These are phyloP conservation scores for Hydractinia echinata DNA, from an alignment of 30 jellyfish, hydroid and myxozoan species.

Conservation along the genomic window DNA sequence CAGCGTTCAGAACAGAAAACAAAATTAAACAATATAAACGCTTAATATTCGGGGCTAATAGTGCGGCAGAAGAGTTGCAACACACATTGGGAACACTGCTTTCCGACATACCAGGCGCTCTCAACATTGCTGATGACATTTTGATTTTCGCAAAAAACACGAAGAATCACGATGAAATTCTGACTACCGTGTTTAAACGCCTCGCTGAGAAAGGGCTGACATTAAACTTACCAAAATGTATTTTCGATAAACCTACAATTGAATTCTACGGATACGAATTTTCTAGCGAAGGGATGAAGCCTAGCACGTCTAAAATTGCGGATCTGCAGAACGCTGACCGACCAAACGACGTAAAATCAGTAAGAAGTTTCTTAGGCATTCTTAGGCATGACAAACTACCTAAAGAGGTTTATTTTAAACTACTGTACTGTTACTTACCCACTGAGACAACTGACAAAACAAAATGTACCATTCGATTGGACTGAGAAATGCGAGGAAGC, in stretches of 20 bases:
- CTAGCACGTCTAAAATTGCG: too few species aligned
- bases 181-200: neutral
- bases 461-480: too few species aligned
- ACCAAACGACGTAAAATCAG: too few species aligned
- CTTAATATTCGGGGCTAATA: neutral
- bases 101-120: neutral
- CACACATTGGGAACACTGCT: neutral
- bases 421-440: too few species aligned
- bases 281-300: neutral
- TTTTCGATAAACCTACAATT: neutral
- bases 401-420: too few species aligned
- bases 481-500: too few species aligned
- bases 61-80: constrained; percentile 4
- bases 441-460: too few species aligned
- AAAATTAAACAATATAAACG: neutral
- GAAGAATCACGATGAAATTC: neutral
- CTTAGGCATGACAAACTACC: too few species aligned
- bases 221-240: neutral
- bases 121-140: neutral
- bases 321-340: too few species aligned
- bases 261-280: neutral
- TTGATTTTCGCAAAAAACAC: neutral
- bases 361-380: too few species aligned
- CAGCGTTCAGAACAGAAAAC: neutral
- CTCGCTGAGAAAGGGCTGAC: neutral